Percentiles rank a stretch among this genome's conserved stretches.
Evolutionary conservation across 1,140 invertebrate genomes (phyloP).

Genomic region (Panagrolaimus sp.): DNA sequence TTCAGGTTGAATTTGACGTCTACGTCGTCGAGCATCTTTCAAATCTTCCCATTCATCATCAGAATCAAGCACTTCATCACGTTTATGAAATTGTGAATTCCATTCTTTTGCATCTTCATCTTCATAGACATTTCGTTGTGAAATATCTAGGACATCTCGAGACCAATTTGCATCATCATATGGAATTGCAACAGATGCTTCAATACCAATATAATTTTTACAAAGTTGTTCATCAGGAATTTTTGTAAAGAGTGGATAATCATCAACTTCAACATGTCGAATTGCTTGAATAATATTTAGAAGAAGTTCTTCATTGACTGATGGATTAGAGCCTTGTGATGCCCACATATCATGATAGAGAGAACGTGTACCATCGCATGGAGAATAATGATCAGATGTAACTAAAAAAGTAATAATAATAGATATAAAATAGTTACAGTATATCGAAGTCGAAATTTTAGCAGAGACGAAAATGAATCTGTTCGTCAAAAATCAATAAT

Average conservation of each 20-base stretch:
- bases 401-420: not conserved
- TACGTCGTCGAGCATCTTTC: not conserved
- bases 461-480: too few relatives aligned
- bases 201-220: conserved; percentile 15
- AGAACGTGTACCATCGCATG: not conserved
- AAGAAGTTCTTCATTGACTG: conserved; percentile 2
- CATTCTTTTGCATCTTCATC: not conserved
- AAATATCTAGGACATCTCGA: conserved; percentile 7
- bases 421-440: too few relatives aligned
- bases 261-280: not conserved
- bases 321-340: not conserved
- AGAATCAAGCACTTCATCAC: not conserved
- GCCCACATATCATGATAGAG: not conserved
- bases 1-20: not conserved
- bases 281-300: not conserved
- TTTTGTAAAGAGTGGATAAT: not conserved
- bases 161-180: conserved; percentile 15
- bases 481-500: too few relatives aligned
- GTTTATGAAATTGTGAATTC: not conserved
- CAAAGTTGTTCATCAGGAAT: not conserved
- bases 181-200: conserved; percentile 8
- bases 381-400: not conserved
- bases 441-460: too few relatives aligned
- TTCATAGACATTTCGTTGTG: not conserved
- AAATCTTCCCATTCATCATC: not conserved